Percentiles rank a stretch among this genome's conserved stretches.
These are phyloP conservation scores for Sturmia bella DNA, from an alignment of 2,888 invertebrate species.

Conservation along the genomic window DNA sequence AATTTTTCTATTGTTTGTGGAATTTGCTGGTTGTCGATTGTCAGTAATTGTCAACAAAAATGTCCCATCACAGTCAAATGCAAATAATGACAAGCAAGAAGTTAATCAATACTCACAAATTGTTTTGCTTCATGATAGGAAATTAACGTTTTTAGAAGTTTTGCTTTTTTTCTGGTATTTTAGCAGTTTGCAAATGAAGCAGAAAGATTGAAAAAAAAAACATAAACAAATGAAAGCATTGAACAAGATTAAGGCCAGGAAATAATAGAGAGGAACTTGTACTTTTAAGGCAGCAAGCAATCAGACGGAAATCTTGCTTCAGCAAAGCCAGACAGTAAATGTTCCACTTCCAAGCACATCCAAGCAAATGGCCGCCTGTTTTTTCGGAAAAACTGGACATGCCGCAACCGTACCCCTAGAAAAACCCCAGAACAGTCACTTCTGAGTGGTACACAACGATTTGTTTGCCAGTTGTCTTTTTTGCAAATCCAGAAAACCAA, in stretches of 20 bases:
- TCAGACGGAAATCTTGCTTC: too few species aligned
- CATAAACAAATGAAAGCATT: not conserved
- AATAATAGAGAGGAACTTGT: not conserved
- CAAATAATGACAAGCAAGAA: slow-evolving; percentile 20
- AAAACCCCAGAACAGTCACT: too few species aligned
- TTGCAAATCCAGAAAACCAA: too few species aligned
- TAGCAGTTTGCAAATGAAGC: not conserved
- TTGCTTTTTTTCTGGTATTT: not conserved
- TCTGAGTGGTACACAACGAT: too few species aligned
- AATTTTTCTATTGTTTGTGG: slow-evolving; percentile 17
- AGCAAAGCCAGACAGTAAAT: too few species aligned
- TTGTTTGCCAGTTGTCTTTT: too few species aligned
- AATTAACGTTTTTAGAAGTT: slow-evolving; percentile 30
- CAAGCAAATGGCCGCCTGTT: too few species aligned
- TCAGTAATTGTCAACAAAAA: slow-evolving; percentile 40
- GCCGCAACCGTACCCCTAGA: too few species aligned
- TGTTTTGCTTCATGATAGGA: slow-evolving; percentile 34
- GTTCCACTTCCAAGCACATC: too few species aligned
- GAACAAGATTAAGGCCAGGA: not conserved
- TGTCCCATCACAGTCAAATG: slow-evolving; percentile 20
- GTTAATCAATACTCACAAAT: slow-evolving; percentile 20
- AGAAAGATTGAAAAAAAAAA: slow-evolving; percentile 1
- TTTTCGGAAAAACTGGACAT: too few species aligned
- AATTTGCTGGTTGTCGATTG: not conserved
- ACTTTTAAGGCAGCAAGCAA: too few species aligned